phyloP scores from a whole-genome alignment of 1,140 invertebrate genomes.

The Schlechtendalia chinensis region DNA sequence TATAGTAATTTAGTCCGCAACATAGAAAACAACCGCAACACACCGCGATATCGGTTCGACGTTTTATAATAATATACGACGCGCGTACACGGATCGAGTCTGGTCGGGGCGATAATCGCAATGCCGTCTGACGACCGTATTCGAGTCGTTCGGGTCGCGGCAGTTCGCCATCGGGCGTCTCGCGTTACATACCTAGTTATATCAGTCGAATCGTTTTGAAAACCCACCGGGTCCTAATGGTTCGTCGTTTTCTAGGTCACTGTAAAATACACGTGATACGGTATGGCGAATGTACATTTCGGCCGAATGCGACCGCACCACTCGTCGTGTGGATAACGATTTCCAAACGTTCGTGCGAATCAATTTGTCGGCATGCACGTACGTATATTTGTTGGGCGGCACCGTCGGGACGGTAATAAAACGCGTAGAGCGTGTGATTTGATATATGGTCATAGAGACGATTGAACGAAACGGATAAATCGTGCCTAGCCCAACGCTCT shows the following conservation, averaged over 20 bases:
- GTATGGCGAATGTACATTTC: neutral
- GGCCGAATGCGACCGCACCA: neutral
- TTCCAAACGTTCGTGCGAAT: neutral
- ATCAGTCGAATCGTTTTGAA: neutral
- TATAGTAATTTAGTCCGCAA: no score
- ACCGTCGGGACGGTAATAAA: neutral
- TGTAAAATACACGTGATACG: constrained; percentile 5
- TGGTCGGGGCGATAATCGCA: no score
- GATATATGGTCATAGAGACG: neutral
- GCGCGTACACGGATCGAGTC: no score
- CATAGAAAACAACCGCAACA: no score
- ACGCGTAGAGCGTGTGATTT: neutral
- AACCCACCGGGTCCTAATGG: neutral
- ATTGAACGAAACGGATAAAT: constrained; percentile 7
- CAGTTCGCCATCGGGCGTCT: no score
- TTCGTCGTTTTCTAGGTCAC: constrained; percentile 33
- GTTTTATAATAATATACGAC: no score
- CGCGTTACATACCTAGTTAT: neutral
- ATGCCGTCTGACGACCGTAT: no score
- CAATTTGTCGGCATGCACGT: neutral
- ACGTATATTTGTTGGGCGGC: neutral
- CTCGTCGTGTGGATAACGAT: neutral
- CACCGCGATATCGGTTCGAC: no score
- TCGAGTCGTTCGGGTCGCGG: no score
- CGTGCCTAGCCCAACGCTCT: no score